Conservation (phyloP, 2,113 vertebrate species). For the Tauraco erythrolophus region DNA sequence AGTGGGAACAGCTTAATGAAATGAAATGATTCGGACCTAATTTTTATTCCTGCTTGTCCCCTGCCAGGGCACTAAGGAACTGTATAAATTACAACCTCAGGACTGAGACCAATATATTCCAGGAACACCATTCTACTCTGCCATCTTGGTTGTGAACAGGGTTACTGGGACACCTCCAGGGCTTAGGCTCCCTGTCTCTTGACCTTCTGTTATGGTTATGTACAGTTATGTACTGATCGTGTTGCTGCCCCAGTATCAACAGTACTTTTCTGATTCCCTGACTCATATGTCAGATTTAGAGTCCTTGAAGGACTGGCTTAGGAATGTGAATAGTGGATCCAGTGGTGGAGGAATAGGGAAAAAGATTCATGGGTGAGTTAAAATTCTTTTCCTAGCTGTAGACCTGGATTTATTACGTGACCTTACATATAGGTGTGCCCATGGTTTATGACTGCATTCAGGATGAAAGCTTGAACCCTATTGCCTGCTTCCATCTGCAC, state of each 20-base stretch:
- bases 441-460: background rate
- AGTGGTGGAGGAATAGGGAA: background rate
- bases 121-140: background rate
- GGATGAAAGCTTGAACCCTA: background rate
- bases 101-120: background rate
- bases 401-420: background rate
- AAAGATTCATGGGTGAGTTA: background rate
- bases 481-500: background rate
- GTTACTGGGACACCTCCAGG: background rate
- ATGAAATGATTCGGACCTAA: background rate
- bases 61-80: background rate
- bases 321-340: background rate
- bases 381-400: background rate
- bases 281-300: background rate
- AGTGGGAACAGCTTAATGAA: background rate
- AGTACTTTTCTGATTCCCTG: background rate
- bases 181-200: background rate
- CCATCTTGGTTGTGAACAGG: background rate
- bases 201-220: background rate
- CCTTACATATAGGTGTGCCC: background rate
- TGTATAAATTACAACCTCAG: background rate
- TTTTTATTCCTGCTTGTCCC: background rate
- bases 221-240: accelerated
- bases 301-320: background rate
- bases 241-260: background rate